Evolutionary conservation across 2,113 vertebrate genomes (phyloP).

Genomic region (Papio anubis): DNA sequence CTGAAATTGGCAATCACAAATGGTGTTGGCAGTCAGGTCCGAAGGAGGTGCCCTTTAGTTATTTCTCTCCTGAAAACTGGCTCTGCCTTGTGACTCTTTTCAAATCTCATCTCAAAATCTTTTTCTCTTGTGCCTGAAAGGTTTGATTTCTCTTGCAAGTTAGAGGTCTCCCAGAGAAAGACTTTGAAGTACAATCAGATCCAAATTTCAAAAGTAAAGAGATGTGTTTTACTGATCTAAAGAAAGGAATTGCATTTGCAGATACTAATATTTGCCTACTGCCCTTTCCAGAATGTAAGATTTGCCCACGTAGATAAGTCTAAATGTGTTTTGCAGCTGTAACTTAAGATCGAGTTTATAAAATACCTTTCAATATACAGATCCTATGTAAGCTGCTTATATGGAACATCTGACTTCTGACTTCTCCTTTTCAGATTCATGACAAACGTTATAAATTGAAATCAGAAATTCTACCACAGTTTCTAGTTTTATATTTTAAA

Average conservation of each 20-base stretch:
- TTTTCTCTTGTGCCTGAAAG: conserved; percentile 46
- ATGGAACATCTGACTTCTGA: neutral
- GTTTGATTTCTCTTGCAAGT: conserved; percentile 67
- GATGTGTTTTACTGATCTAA: conserved; percentile 44
- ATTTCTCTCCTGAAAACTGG: conserved; percentile 6
- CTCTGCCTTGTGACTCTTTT: conserved; percentile 54
- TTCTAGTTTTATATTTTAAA: neutral
- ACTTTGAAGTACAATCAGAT: conserved; percentile 67
- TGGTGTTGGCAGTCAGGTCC: neutral
- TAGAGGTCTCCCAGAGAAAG: conserved; percentile 53
- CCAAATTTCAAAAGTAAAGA: conserved; percentile 65
- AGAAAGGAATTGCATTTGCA: conserved; percentile 23
- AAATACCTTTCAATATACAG: neutral
- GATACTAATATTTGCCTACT: conserved; percentile 36
- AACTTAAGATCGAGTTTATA: neutral
- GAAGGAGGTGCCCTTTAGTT: neutral
- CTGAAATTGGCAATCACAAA: neutral
- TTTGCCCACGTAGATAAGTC: neutral
- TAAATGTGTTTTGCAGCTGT: neutral
- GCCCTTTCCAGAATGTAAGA: neutral
- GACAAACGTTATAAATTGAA: neutral
- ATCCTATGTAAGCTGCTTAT: neutral
- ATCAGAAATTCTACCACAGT: neutral
- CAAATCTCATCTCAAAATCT: conserved; percentile 61
- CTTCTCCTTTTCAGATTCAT: neutral